Base-by-base conservation (phyloP, 2,113 vertebrate species). In the Cepphus grylle region DNA sequence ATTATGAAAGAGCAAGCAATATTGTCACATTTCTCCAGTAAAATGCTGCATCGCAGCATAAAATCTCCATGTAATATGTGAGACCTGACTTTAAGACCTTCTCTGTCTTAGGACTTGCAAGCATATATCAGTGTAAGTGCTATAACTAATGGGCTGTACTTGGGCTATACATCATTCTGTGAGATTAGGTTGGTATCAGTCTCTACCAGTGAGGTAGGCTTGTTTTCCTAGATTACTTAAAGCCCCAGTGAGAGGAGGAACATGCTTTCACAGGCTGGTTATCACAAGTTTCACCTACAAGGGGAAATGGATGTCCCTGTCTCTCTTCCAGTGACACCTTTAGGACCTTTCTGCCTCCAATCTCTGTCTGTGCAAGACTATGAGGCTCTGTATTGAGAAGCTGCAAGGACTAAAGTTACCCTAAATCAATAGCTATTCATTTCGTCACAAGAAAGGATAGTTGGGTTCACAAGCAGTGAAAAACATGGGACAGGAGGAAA, bases 21-120 rank as follows among this genome's bases (percentile, higher is more conserved):
- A 34, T 27, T 65, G 36, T 23, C 12, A 50, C 22, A 22, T 43
- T 74, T 65, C 58, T 52, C 6, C 18, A 38, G 32, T 79, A 61
- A 76, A 14, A 53, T 17, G 20, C 1, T 53, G 19, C 30, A 25
- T 61, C 8, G 69, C 19, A 53, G 12, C 0, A 0, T 53, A 34
- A 76, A 45, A 70, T 17, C 36, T 78, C 27, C 26, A 43, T 16
- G 32, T 5, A 20, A 23, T 15, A 38, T 45, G 18, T 0, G 2
- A 65, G 22, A 72, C 42, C 36, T 63, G 47, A 62, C 42, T 50
- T 81, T 52, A 63, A 78, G 26, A 63, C 22, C 12, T 61, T 32
- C 29, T 71, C 32, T 65, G 11, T 47, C 32, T 91, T 34, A 38
- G 36, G 29, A 70, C 23, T 53, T 76, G 34, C 12, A 77, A 69